Conservation (phyloP, 1,140 invertebrate genomes). For the Drepana arcuata region DNA sequence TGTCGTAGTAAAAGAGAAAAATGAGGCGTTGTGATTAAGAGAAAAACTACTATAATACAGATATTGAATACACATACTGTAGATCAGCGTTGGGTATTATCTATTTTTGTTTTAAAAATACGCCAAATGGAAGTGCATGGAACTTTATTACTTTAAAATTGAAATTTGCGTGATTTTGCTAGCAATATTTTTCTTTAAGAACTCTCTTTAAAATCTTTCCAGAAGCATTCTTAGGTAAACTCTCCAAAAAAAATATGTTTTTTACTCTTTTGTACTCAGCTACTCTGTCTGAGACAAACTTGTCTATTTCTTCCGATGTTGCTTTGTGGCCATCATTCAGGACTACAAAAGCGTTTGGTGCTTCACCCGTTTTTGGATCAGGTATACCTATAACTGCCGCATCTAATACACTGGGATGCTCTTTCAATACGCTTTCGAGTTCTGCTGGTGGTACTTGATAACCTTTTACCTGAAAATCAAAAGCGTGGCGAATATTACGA, state of each 20-base stretch:
- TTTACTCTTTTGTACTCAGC: conserved; percentile 57
- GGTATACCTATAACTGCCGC: conserved; percentile 83
- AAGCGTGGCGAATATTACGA: too few relatives aligned
- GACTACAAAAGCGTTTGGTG: conserved; percentile 76
- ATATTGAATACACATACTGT: too few relatives aligned
- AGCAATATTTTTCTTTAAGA: conserved; percentile 49
- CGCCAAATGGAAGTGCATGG: too few relatives aligned
- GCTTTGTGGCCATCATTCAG: conserved; percentile 28
- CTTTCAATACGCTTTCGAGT: conserved; percentile 79
- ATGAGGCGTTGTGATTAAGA: too few relatives aligned
- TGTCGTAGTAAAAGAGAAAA: too few relatives aligned
- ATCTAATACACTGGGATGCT: conserved; percentile 77
- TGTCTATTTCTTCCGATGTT: conserved; percentile 41
- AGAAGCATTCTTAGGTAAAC: conserved; percentile 77
- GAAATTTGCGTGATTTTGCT: not conserved
- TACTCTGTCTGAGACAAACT: conserved; percentile 54
- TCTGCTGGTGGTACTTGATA: conserved; percentile 84
- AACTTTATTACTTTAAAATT: too few relatives aligned
- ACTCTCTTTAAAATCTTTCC: conserved; percentile 78
- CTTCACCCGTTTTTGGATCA: conserved; percentile 76
- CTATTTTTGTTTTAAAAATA: too few relatives aligned
- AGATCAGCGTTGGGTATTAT: too few relatives aligned
- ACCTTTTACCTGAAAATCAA: conserved; percentile 51
- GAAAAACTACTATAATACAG: too few relatives aligned
- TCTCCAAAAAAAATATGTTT: conserved; percentile 70